These are phyloP conservation scores for Oasisia sp. DNA, from an alignment of 2,888 invertebrate genomes.

Conservation along the genomic window DNA sequence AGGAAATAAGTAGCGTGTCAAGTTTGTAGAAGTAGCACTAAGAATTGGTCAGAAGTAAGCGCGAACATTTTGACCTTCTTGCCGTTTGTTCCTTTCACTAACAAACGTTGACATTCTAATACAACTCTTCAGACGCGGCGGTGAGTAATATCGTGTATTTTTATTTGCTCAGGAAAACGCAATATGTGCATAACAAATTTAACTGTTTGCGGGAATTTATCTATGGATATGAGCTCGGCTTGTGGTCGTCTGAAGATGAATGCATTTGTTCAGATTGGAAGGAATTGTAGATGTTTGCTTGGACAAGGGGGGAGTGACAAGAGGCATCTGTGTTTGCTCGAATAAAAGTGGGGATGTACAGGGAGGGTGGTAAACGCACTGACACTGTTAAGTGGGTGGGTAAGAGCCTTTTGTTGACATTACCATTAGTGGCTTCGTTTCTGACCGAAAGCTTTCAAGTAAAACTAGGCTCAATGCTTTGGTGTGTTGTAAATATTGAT, in stretches of 20 bases:
- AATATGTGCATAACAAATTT: background rate
- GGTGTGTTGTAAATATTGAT: background rate
- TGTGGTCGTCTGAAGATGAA: background rate
- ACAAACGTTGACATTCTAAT: background rate
- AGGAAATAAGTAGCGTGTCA: background rate
- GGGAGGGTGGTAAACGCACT: background rate
- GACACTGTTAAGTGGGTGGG: background rate
- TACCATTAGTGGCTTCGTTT: background rate
- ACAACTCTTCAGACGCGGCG: background rate
- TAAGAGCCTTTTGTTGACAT: background rate
- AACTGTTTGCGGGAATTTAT: background rate
- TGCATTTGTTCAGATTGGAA: background rate
- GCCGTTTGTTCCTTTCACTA: background rate
- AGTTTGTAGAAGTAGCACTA: background rate
- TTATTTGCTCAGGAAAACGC: background rate
- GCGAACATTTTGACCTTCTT: background rate
- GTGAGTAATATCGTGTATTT: background rate
- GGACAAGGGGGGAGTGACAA: background rate
- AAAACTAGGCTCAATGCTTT: background rate
- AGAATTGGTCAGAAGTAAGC: background rate
- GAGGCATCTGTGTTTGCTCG: background rate
- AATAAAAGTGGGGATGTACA: background rate
- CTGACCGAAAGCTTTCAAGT: background rate
- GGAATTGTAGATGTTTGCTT: background rate
- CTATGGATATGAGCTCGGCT: background rate